A percentile compares a stretch with the other conserved stretches of the same genome.
These are phyloP conservation scores for Pelecanoides urinatrix DNA, from an alignment of 2,113 vertebrate species.

Conservation along the genomic window DNA sequence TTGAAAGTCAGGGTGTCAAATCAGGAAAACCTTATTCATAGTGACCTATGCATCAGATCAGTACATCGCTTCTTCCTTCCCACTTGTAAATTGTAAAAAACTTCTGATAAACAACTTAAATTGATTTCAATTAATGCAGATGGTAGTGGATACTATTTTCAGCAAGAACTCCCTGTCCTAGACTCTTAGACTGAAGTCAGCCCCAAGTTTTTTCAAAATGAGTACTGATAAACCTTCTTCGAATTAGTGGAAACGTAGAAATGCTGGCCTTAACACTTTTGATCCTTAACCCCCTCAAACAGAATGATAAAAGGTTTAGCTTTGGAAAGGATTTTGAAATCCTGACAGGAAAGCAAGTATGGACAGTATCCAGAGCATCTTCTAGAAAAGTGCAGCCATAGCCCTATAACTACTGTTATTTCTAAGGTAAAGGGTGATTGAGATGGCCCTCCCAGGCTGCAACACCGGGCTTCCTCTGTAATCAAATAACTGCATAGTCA, in stretches of 20 bases:
- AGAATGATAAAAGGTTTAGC: neutral
- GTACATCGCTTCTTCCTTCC: neutral
- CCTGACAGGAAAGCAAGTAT: neutral
- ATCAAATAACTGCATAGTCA: neutral
- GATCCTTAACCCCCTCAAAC: neutral
- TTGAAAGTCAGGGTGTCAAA: neutral
- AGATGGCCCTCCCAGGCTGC: neutral
- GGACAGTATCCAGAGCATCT: neutral
- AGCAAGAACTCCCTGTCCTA: neutral
- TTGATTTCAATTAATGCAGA: slow-evolving; percentile 25
- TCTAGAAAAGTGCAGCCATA: neutral
- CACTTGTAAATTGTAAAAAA: neutral
- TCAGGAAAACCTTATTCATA: neutral
- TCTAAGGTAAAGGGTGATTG: neutral
- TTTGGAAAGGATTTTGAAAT: neutral
- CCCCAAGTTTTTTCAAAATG: neutral
- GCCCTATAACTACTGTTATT: neutral
- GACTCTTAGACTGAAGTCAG: neutral
- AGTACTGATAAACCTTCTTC: neutral
- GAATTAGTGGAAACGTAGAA: neutral
- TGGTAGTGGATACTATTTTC: neutral
- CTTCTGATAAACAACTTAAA: slow-evolving; percentile 25
- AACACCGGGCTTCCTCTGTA: neutral
- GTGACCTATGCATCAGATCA: neutral
- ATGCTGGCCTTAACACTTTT: neutral